Evolutionary conservation across 2,888 invertebrate genomes (phyloP), one percentile per base, ranked within the genome.

Genomic region (Campopleginae sp.): DNA sequence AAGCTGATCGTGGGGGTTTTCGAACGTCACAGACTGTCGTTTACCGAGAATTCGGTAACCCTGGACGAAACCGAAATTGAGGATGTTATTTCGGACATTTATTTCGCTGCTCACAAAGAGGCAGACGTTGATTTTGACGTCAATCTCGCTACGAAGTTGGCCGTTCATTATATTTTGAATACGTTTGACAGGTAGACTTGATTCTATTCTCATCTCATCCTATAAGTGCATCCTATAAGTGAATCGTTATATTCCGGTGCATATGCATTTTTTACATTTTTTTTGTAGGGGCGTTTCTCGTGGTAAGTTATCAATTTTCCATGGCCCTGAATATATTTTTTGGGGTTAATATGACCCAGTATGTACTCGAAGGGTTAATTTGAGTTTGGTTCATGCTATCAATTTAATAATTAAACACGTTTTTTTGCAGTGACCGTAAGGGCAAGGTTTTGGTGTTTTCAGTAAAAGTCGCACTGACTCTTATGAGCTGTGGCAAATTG

Each of bases 61-160:
- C 93, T 97, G 58, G 96, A 96, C 90, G 95, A 95, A 44, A 95
- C 95, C 54, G 97, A 97, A 91, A 92, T 97, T 31, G 96, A 97
- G 91, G 96, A 96, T 66, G 95, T 97, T 19, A 94, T 97, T 7
- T 96, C 95, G 1, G 97, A 97, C 90, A 96, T 97, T 86, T 97
- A 96, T 92, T 96, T 96, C 94, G 96, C 96, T 27, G 95, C 96
- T 0, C 95, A 96, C 89, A 96, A 96, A 90, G 96, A 96, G 91
- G 95, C 95, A 65, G 92, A 95, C 80, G 95, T 95, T 70, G 94
- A 94, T 89, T 95, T 95, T 72, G 95, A 96, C 90, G 94, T 96
- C 38, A 96, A 96, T 91, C 92, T 95, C 85, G 94, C 95, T 31
- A 96, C 96, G 51, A 96, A 96, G 92, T 92, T 96, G 81, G 94